These are phyloP conservation scores for Eulemur coronatus DNA, from an alignment of 2,797 vertebrate species.

Conservation along the genomic window DNA sequence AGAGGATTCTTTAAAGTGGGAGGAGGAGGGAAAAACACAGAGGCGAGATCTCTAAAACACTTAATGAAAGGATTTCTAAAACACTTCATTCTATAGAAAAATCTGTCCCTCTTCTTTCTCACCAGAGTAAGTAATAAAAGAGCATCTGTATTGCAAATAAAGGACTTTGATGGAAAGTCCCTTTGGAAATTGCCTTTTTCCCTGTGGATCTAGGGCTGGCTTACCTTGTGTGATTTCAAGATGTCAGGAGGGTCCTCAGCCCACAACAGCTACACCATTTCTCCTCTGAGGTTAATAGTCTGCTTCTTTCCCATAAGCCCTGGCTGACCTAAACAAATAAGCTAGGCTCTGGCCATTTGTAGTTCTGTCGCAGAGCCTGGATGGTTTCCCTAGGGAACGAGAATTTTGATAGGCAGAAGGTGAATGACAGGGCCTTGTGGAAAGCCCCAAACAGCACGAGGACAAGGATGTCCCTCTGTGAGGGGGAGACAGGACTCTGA, in stretches of 20 bases:
- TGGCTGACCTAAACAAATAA: not conserved
- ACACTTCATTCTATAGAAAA: not conserved
- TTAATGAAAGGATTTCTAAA: not conserved
- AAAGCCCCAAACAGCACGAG: not conserved
- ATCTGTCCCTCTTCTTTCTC: not conserved
- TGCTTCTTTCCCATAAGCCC: not conserved
- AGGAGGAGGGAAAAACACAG: not conserved
- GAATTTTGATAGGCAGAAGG: not conserved
- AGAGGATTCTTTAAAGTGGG: slow-evolving; percentile 18
- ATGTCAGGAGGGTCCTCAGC: not conserved
- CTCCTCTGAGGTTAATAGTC: not conserved
- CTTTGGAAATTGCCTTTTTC: not conserved
- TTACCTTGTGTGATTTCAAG: not conserved
- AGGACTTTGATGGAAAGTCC: not conserved
- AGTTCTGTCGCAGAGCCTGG: not conserved
- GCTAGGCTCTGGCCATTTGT: not conserved
- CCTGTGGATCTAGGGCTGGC: not conserved
- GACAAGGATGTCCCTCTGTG: not conserved
- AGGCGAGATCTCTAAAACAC: not conserved
- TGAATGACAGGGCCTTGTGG: not conserved
- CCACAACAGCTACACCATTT: not conserved
- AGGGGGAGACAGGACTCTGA: not conserved
- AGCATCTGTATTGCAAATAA: not conserved
- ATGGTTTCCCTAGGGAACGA: not conserved
- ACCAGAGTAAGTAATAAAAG: not conserved